Conservation (phyloP, 2,888 invertebrate species). For the Oligia fasciuncula region DNA sequence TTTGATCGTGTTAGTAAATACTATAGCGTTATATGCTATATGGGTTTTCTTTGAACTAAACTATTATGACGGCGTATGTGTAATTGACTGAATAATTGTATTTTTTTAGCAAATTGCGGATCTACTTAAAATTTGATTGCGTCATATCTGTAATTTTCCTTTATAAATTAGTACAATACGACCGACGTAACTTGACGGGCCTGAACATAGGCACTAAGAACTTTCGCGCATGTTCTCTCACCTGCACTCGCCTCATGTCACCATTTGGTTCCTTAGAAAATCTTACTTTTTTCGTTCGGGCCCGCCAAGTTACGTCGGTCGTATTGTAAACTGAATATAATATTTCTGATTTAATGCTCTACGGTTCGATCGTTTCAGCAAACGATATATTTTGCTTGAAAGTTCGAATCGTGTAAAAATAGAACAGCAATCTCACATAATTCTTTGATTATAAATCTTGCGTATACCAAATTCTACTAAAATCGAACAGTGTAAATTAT, state of each 20-base stretch:
- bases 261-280: too few relatives aligned
- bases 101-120: neutral
- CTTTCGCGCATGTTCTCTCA: too few relatives aligned
- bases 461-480: neutral
- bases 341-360: neutral
- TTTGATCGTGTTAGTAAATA: neutral
- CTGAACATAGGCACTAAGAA: too few relatives aligned
- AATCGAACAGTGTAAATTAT: neutral
- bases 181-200: too few relatives aligned
- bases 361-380: neutral
- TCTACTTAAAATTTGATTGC: neutral
- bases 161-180: neutral
- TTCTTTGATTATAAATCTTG: neutral
- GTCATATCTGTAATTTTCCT: neutral
- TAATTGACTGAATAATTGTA: conserved; percentile 40
- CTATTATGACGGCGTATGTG: neutral
- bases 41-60: conserved; percentile 23
- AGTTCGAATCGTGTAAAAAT: neutral
- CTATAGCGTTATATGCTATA: neutral
- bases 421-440: neutral
- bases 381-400: neutral
- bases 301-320: too few relatives aligned
- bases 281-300: too few relatives aligned
- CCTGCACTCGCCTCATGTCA: too few relatives aligned
- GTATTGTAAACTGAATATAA: neutral